phyloP scores from a whole-genome alignment of 2,797 vertebrate genomes.

The Malurus leucopterus region DNA sequence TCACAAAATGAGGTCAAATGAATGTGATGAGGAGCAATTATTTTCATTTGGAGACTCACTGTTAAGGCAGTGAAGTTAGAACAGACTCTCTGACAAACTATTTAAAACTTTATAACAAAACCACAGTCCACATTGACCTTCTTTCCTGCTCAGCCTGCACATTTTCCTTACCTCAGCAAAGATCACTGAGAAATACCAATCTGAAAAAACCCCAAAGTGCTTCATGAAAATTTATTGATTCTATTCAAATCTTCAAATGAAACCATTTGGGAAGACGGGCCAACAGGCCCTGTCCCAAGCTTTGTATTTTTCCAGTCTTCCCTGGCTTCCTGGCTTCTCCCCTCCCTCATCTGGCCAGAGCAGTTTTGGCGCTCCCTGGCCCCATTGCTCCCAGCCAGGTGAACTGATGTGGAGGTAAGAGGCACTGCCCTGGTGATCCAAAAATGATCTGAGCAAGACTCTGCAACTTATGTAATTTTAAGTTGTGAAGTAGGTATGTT shows the following conservation, averaged over 20 bases:
- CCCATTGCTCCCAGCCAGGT: rapidly evolving
- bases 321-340: not conserved
- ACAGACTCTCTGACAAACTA: not conserved
- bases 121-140: rapidly evolving
- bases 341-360: too few species aligned
- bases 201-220: not conserved
- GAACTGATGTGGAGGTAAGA: not conserved
- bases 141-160: not conserved
- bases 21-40: not conserved
- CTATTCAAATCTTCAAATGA: not conserved
- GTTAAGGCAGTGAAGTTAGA: not conserved
- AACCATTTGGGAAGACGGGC: not conserved
- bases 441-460: too few species aligned
- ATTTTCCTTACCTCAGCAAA: not conserved
- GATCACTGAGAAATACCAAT: not conserved
- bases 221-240: not conserved
- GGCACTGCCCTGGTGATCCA: not conserved
- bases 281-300: not conserved
- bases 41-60: not conserved
- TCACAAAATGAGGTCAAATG: not conserved
- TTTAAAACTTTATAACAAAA: not conserved
- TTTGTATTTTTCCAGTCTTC: not conserved
- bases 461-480: too few species aligned
- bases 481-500: too few species aligned
- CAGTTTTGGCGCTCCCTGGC: not conserved